Percentiles rank a stretch among this genome's conserved stretches.
Evolutionary conservation across 2,797 vertebrate species (phyloP).

Genomic region (Pipistrellus kuhlii): DNA sequence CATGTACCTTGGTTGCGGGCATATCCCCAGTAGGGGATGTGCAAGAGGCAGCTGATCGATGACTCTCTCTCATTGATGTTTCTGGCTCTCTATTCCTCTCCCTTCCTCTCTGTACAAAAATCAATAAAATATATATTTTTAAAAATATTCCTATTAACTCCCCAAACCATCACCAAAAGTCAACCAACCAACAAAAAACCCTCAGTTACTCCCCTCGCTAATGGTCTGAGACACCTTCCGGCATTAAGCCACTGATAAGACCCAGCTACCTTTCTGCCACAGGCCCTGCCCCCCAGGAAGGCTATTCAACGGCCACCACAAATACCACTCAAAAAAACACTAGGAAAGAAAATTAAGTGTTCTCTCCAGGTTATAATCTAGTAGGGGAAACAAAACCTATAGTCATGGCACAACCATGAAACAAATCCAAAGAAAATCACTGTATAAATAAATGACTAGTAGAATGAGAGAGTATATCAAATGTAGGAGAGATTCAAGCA

Average conservation of each 20-base stretch:
- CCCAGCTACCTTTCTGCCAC: background rate
- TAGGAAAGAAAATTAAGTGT: constrained; percentile 21
- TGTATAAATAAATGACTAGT: background rate
- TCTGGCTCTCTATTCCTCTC: too few species aligned
- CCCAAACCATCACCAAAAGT: background rate
- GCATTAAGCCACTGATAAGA: background rate
- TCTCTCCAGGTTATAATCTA: constrained; percentile 20
- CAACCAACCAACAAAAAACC: background rate
- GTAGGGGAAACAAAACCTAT: background rate
- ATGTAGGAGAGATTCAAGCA: constrained; percentile 5
- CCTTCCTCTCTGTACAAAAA: too few species aligned
- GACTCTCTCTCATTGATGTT: too few species aligned
- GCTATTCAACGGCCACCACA: constrained; percentile 8
- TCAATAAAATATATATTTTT: too few species aligned
- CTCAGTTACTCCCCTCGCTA: background rate
- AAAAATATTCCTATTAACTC: background rate
- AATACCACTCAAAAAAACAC: constrained; percentile 1
- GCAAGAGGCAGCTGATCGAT: too few species aligned
- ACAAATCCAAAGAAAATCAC: constrained; percentile 15
- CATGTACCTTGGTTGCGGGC: too few species aligned
- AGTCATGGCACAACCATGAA: background rate
- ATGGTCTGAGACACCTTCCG: background rate
- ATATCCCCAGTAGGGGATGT: too few species aligned
- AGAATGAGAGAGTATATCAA: background rate
- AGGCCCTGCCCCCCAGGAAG: background rate